These are phyloP conservation scores for Venusia cambrica DNA, from an alignment of 2,888 invertebrate genomes.

Conservation along the genomic window DNA sequence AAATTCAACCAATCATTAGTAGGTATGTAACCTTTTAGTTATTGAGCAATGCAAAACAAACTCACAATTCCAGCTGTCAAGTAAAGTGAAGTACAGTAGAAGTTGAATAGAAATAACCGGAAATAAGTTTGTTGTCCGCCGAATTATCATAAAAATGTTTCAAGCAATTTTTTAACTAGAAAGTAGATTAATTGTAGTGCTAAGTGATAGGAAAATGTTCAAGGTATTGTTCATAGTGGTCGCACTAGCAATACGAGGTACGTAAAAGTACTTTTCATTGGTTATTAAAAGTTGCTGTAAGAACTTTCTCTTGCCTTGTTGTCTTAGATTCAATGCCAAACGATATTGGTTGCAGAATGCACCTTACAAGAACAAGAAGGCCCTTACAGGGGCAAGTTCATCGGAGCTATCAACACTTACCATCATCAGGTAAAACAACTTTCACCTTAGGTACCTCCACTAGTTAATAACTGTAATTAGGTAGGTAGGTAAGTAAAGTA, in stretches of 20 bases:
- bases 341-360: constrained; percentile 50
- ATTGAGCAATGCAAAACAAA: constrained; percentile 24
- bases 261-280: constrained; percentile 4
- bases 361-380: constrained; percentile 84
- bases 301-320: constrained; percentile 52
- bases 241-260: constrained; percentile 51
- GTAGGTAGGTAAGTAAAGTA: too few relatives aligned
- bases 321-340: constrained; percentile 22
- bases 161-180: constrained; percentile 36
- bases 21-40: constrained; percentile 31
- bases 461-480: too few relatives aligned
- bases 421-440: constrained; percentile 89
- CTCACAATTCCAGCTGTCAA: constrained; percentile 45
- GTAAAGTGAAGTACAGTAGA: too few relatives aligned
- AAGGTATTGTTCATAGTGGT: constrained; percentile 48
- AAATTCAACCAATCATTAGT: constrained; percentile 42
- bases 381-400: constrained; percentile 88
- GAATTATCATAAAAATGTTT: constrained; percentile 47
- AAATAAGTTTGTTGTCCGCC: constrained; percentile 31
- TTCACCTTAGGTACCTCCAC: background rate
- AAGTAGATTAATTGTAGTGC: constrained; percentile 35
- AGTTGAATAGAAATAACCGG: too few relatives aligned
- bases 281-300: constrained; percentile 12
- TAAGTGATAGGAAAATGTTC: constrained; percentile 44
- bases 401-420: constrained; percentile 93